Base-by-base conservation (phyloP, 2,888 invertebrate genomes). In the Hofmannophila pseudospretella region DNA sequence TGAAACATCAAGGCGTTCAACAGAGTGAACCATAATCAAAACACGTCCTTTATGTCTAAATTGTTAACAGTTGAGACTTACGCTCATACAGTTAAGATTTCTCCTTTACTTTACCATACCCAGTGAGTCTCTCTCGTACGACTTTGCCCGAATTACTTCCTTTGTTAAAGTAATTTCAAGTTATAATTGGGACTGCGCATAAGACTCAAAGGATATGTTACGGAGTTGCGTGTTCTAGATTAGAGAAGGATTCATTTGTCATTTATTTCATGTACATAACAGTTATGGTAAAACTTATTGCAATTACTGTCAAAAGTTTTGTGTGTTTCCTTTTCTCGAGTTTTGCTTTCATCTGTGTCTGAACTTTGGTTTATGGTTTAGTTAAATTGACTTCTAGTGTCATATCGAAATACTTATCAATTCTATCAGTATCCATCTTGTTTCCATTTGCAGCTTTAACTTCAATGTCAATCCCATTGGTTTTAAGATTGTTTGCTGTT, bases 91-190 rank as follows among this genome's bases (percentile, higher is more conserved):
- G 27, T 27, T 2, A 7, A 8, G 19, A 11, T 22, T 22, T 22
- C 12, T 11, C 8, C 32, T 26, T 32, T 29, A 32, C 36, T 39
- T 30, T 23, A 13, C 14, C 11, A 23, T 32, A 13, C 23, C 16
- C 11, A 30, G 19, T 20, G 36, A 36, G 34, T n/a, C 42, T 36
- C 39, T 51, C 34, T 39, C 39, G 39, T 16, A 16, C 33, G 41
- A 42, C 45, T 47, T 48, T 45, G 39, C 41, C 47, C 42, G 46
- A 64, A 67, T 63, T 53, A 57, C 52, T 53, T 58, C 65, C 65
- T 65, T 70, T 67, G 66, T 67, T 58, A 52, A 59, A 64, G 65
- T 69, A 65, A 69, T 69, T 64, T 54, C 36, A 64, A 69, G 62
- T 71, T 69, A 64, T 70, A 71, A 73, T 70, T 71, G 67, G 65